Evolutionary conservation across 2,888 invertebrate genomes (phyloP), one percentile per base, ranked within the genome.

Genomic region (Erynnis tages): DNA sequence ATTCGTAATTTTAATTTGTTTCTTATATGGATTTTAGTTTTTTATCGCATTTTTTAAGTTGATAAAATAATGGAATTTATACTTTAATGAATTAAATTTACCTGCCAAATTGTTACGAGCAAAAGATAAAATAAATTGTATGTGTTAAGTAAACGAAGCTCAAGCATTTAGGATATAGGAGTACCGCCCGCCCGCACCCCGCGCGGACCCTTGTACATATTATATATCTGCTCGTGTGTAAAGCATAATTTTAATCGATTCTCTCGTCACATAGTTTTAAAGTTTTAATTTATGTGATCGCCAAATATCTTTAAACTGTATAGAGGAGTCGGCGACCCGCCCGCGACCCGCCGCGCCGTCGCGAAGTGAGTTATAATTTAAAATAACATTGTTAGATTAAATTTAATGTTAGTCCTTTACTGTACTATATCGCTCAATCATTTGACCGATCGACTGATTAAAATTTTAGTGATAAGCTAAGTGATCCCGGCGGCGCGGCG

Each of bases 361-460:
- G 73, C 83, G 82, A 82, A 80, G 80, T 86, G 87, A 86, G 77
- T 88, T 88, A 87, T 88, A 80, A 86, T 88, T 88, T 89, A 86
- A 86, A 85, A 80, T 87, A 86, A 87, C 85, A 86, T 78, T 87
- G 86, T 86, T 89, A 88, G 88, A 88, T 89, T 89, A 88, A 89
- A 88, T 87, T 87, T 89, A 88, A 89, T 89, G 76, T 89, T 89
- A 88, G 89, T 88, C 87, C 80, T 85, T 85, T 87, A 87, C 87
- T 88, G 85, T 87, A 87, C 83, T 87, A 85, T 86, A 89, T 89
- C 88, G 88, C 87, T 89, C 88, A 88, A 88, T 86, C 84, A 79
- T 83, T 88, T 88, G 89, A 88, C 84, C 89, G 89, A 89, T 89
- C 87, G 89, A 89, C 89, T 89, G 89, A 89, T 87, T 88, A 89